Conservation (phyloP, 2,797 vertebrate species). For the Mycteria americana region DNA sequence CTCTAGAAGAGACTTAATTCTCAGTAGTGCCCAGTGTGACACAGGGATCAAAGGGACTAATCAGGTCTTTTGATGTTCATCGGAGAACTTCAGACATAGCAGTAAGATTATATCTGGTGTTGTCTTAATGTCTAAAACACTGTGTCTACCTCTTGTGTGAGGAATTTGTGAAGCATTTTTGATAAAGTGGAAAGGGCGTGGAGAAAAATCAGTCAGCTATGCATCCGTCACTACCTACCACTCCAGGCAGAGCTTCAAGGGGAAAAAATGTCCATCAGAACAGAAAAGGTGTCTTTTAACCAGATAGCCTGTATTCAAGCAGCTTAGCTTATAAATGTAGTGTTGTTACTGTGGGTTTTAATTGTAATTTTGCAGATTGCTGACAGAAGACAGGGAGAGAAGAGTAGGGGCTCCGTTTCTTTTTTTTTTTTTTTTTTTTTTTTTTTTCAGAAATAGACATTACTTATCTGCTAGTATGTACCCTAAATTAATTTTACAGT, state of each 20-base stretch:
- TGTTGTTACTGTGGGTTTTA: background rate
- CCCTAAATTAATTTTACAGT: background rate
- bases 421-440: background rate
- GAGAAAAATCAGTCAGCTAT: background rate
- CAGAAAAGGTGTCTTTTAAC: background rate
- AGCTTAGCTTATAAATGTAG: background rate
- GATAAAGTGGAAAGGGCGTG: accelerated
- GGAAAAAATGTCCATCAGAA: background rate
- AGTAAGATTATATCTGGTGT: background rate
- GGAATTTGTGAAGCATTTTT: background rate
- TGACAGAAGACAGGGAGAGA: background rate
- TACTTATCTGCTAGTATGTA: background rate
- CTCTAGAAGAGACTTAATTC: background rate
- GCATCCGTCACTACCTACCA: background rate
- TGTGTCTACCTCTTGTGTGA: background rate
- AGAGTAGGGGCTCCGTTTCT: background rate
- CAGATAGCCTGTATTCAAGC: background rate
- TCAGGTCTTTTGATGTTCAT: background rate
- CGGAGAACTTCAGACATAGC: background rate
- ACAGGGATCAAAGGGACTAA: background rate
- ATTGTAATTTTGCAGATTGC: background rate
- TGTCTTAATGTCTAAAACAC: background rate
- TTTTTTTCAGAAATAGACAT: background rate
- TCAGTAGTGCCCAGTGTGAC: background rate
- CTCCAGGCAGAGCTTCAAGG: background rate